Percentiles rank a stretch among this genome's conserved stretches.
Evolutionary conservation across 2,113 vertebrate genomes (phyloP).

Genomic region (Sinocyclocheilus rhinocerous): DNA sequence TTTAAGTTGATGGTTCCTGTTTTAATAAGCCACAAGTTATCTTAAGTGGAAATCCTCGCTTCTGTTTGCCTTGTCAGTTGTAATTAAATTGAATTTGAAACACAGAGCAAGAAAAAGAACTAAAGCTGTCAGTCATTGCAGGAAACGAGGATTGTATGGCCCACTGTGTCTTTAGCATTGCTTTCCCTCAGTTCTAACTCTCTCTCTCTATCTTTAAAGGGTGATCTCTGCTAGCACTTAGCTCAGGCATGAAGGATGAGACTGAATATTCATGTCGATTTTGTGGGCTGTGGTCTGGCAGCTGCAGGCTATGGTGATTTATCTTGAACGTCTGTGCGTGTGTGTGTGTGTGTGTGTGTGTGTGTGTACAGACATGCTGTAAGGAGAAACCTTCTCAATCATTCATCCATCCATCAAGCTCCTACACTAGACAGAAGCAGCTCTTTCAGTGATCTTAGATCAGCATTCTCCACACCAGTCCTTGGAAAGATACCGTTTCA

Average conservation of each 20-base stretch:
- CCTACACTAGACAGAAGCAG: not conserved
- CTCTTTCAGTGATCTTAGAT: not conserved
- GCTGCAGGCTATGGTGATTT: conserved; percentile 4
- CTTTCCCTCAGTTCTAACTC: not conserved
- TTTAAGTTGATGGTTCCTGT: not conserved
- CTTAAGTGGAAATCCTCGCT: not conserved
- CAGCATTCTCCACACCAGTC: not conserved
- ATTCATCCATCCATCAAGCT: conserved; percentile 29
- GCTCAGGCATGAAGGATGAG: conserved; percentile 40
- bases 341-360: conserved; percentile 20
- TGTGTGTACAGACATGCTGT: not conserved
- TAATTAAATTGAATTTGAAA: conserved; percentile 31
- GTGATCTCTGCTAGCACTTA: conserved; percentile 15
- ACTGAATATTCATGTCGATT: conserved; percentile 45
- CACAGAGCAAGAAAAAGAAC: not conserved
- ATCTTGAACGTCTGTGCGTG: conserved; percentile 1
- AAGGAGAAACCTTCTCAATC: conserved; percentile 32
- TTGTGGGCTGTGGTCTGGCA: conserved; percentile 19
- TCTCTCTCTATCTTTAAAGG: not conserved
- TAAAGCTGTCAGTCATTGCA: not conserved
- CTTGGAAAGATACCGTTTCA: not conserved
- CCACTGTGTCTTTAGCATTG: not conserved
- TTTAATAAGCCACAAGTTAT: not conserved
- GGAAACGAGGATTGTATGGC: conserved; percentile 9
- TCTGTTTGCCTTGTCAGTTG: conserved; percentile 33